These are phyloP conservation scores for Bettongia penicillata DNA, from an alignment of 2,113 vertebrate species.

Conservation along the genomic window DNA sequence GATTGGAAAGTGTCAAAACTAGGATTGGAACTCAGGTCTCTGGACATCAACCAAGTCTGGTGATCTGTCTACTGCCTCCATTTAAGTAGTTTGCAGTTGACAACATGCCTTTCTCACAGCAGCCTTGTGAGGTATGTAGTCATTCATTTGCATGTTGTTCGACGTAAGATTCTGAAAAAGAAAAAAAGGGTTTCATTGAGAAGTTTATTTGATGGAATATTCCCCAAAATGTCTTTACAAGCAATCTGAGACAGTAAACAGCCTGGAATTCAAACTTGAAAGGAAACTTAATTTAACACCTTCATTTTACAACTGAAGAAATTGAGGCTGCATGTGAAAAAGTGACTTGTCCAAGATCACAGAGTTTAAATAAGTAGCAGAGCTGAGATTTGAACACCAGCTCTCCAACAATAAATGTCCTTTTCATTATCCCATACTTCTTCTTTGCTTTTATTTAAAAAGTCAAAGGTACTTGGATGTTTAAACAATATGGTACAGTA, in stretches of 20 bases:
- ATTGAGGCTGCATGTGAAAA: background rate
- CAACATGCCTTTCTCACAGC: background rate
- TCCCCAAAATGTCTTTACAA: background rate
- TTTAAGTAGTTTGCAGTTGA: background rate
- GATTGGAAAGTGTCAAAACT: background rate
- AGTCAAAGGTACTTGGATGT: background rate
- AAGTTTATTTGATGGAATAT: constrained; percentile 48
- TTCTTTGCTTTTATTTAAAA: background rate
- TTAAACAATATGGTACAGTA: background rate
- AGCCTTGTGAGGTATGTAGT: background rate
- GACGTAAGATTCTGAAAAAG: background rate
- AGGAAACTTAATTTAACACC: background rate
- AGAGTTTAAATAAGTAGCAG: background rate
- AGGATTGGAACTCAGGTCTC: background rate
- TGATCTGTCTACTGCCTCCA: background rate
- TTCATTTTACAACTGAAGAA: background rate
- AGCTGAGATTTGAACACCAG: background rate
- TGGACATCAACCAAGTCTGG: background rate
- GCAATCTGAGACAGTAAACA: background rate
- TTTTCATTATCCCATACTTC: background rate
- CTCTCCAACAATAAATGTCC: background rate
- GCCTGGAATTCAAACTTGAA: background rate
- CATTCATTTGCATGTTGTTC: background rate
- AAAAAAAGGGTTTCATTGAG: constrained; percentile 41
- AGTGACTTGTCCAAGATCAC: background rate